Evolutionary conservation across 2,888 invertebrate genomes (phyloP), one percentile per base, ranked within the genome.

Genomic region (Drosophila affinis): DNA sequence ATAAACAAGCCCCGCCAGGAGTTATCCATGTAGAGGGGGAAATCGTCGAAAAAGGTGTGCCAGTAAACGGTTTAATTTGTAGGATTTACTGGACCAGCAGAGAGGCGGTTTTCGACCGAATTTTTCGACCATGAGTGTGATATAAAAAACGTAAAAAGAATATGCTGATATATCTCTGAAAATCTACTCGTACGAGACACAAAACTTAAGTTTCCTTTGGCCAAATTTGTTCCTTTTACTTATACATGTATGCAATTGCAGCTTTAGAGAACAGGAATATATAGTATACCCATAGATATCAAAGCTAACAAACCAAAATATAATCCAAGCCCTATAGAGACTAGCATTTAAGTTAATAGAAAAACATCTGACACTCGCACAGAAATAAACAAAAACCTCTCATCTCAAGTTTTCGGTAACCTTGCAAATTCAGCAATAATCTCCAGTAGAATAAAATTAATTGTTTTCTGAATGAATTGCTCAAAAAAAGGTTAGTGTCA

Each of bases 1-100:
- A 90, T 91, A 27, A 91, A 92, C 72, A 92, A 92, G 34, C 92
- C 93, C 14, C 91, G 92, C 27, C 92, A 93, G 74, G 93, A 92
- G 76, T 78, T 93, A 48, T 92, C 92, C 24, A 90, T 92, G 65
- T 92, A 91, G 88, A 63, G 7, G 52, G 14, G 48, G 14, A 17
- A 24, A 46, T 39, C 57, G 39, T 39, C 39, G 39, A 39, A n/a
- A n/a, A 7, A n/a, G 49, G 44, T n/a, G n/a, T n/a, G 18, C 47
- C 17, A 47, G 47, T 12, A 18, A 47, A 12, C 47, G 17, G 10
- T 32, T 58, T 44, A 47, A 49, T 14, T 54, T 44, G 45, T 58
- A 12, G 45, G 47, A 14, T 14, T 58, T 74, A 59, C 65, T 68
- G 72, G 69, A 79, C 70, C 64, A 61, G 51, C 61, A 63, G 0